phyloP scores from a whole-genome alignment of 2,113 vertebrate genomes.

The Neofelis nebulosa region DNA sequence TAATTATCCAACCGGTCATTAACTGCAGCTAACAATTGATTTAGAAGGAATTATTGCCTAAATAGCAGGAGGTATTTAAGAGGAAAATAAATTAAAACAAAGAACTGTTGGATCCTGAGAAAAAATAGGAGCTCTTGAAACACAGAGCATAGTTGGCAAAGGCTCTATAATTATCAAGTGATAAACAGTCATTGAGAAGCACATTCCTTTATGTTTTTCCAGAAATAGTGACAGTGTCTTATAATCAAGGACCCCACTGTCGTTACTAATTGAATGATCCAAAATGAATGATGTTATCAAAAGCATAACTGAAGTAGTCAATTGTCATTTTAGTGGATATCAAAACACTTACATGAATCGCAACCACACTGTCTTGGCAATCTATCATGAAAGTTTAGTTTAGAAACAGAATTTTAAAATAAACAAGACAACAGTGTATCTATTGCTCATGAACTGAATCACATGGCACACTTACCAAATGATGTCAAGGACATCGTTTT shows the following conservation, averaged over 20 bases:
- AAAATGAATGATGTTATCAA: slow-evolving; percentile 80
- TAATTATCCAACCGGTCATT: slow-evolving; percentile 89
- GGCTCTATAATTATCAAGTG: slow-evolving; percentile 84
- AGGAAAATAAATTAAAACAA: slow-evolving; percentile 90
- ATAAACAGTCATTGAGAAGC: slow-evolving; percentile 86
- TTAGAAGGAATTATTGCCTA: slow-evolving; percentile 87
- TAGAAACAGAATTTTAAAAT: background rate
- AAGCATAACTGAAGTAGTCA: slow-evolving; percentile 75
- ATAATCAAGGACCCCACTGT: slow-evolving; percentile 75
- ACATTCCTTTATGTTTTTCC: slow-evolving; percentile 72
- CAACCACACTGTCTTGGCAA: background rate
- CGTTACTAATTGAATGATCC: slow-evolving; percentile 83
- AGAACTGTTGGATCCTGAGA: slow-evolving; percentile 82
- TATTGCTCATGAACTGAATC: background rate
- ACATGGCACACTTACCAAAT: background rate
- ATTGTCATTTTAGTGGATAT: slow-evolving; percentile 64
- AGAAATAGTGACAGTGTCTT: slow-evolving; percentile 82
- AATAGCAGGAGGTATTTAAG: slow-evolving; percentile 87
- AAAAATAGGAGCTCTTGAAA: slow-evolving; percentile 82
- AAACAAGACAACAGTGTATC: background rate
- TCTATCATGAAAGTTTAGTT: background rate
- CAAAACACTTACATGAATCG: background rate
- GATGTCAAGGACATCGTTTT: background rate
- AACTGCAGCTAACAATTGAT: slow-evolving; percentile 88
- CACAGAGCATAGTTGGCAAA: slow-evolving; percentile 76